Evolutionary conservation across 23 tunicate species (phyloP).

Genomic region (Ascidia mentula): DNA sequence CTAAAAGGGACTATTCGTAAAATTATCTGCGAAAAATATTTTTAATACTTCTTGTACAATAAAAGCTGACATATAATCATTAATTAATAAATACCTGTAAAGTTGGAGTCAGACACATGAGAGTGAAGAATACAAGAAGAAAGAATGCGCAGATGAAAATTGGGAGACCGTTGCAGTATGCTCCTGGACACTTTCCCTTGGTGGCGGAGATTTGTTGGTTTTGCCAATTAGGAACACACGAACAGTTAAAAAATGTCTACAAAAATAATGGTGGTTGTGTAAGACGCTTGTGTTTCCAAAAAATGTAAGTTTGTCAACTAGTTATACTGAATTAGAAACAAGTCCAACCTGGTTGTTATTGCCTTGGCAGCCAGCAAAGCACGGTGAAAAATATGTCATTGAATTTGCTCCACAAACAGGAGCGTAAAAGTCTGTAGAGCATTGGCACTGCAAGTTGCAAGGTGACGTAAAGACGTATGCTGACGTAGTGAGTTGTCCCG

Average conservation of each 20-base stretch:
- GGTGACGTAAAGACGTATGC: conserved; percentile 16
- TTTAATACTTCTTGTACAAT: background rate
- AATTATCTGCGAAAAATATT: conserved; percentile 25
- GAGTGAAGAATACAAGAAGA: conserved; percentile 41
- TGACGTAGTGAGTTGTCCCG: conserved; percentile 14
- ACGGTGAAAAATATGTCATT: conserved; percentile 75
- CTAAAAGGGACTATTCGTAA: conserved; percentile 49
- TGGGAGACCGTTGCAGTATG: conserved; percentile 12
- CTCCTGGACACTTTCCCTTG: conserved; percentile 7
- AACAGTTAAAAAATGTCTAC: background rate
- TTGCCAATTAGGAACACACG: background rate
- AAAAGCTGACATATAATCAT: background rate
- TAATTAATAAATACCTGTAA: conserved; percentile 33
- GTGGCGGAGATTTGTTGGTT: background rate
- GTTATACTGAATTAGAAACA: too few species aligned
- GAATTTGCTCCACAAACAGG: conserved; percentile 73
- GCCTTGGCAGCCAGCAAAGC: conserved; percentile 65
- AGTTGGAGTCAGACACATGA: conserved; percentile 50
- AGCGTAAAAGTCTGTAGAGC: conserved; percentile 51
- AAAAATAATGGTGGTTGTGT: background rate
- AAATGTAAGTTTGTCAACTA: too few species aligned
- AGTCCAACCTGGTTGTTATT: conserved; percentile 11
- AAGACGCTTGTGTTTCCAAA: too few species aligned
- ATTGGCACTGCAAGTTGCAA: conserved; percentile 46
- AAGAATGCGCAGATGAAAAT: conserved; percentile 25